Percentiles rank a stretch among this genome's conserved stretches.
Conservation (phyloP, 1,140 invertebrate species). For the Riptortus pedestris region DNA sequence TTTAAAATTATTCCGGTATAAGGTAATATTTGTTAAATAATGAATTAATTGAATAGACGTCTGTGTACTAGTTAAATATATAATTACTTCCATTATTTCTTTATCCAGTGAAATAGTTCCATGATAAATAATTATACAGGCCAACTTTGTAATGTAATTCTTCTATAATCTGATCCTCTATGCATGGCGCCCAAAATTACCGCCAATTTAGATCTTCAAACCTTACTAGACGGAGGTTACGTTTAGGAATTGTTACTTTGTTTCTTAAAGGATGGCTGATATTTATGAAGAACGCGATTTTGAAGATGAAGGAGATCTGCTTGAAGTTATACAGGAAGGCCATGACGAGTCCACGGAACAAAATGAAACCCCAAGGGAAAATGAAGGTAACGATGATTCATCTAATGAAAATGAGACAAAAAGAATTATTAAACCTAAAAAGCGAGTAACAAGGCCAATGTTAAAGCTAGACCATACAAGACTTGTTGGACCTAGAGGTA, state of each 20-base stretch:
- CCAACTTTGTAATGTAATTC: too few relatives aligned
- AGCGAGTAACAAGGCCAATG: conserved; percentile 52
- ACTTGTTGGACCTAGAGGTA: conserved; percentile 62
- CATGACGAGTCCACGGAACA: neutral
- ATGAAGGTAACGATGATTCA: conserved; percentile 26
- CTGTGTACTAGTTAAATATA: too few relatives aligned
- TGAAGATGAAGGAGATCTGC: neutral
- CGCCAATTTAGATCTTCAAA: neutral
- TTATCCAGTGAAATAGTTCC: too few relatives aligned
- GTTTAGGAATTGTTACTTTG: neutral
- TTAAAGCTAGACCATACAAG: conserved; percentile 60
- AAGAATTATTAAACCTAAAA: conserved; percentile 39
- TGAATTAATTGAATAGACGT: too few relatives aligned
- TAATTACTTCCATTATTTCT: too few relatives aligned
- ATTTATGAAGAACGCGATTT: neutral
- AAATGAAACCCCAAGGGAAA: neutral
- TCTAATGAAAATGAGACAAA: conserved; percentile 22
- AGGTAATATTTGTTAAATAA: too few relatives aligned
- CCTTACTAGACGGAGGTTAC: neutral
- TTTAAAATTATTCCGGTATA: too few relatives aligned
- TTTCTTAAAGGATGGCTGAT: neutral
- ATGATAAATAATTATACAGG: too few relatives aligned
- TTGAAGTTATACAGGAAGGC: neutral
- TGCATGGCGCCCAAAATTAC: too few relatives aligned
- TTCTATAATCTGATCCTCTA: too few relatives aligned